Base-by-base conservation (phyloP, 2,797 vertebrate species). In the Champsocephalus gunnari region DNA sequence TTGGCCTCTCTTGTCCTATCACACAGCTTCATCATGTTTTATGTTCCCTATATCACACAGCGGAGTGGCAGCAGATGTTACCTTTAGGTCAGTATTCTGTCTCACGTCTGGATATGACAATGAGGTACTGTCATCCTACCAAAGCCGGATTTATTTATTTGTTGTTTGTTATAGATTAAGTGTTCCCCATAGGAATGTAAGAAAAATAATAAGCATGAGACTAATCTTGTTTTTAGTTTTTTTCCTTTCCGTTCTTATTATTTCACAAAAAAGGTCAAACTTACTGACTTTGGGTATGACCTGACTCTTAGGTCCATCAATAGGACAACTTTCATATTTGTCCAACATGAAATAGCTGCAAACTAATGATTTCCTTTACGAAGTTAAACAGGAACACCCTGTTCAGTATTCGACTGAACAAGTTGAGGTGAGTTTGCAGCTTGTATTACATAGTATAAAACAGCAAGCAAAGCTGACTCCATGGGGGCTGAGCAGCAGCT, bases 1-100 rank as follows among this genome's bases (percentile, higher is more conserved):
- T 89, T 82, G 92, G 92, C 89, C 89, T 90, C 66, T 83, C 69
- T 68, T 76, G 81, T 91, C 87, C 73, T 79, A 82, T 90, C 76
- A 75, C 90, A 85, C 76, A 87, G 81, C 83, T 84, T 79, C 82
- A 87, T 90, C 80, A 82, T 89, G 87, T 90, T 91, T 93, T 88
- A 89, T 82, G 72, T 54, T 83, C 88, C 76, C 76, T 78, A 82
- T 73, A 80, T 80, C 86, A 84, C 70, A 69, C 57, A 14, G 41
- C 7, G 16, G 73, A 70, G 77, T 73, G 16, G 66, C 62, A 77
- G 77, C 73, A 38, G 73, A 57, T 43, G 60, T 69, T 48, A 54
- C 45, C n/a, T 57, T 55, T 34, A 56, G 3, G 54, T 59, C 13
- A 47, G 32, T 53, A 7, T 41, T 49, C 32, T 41, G 57, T 59